Base-by-base conservation (phyloP, 30 jellyfish, hydroid and myxozoan species). In the Hydra vulgaris region DNA sequence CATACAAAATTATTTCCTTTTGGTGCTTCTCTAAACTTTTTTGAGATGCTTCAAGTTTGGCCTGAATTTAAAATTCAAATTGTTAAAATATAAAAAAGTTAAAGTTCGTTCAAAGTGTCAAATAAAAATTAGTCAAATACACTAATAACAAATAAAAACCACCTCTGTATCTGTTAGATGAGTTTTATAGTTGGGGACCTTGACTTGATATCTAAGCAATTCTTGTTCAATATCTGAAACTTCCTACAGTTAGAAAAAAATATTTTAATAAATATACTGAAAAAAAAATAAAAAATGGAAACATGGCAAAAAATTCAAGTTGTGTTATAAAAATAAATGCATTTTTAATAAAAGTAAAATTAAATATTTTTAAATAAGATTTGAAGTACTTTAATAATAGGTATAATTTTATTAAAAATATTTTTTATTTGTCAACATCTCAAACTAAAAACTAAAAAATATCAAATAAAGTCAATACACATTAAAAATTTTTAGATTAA, bases 101-200 rank as follows among this genome's bases (percentile, higher is more conserved):
- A 40, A n/a, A n/a, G n/a, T n/a, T n/a, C n/a, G n/a, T n/a, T n/a
- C n/a, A n/a, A n/a, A n/a, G n/a, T n/a, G n/a, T n/a, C n/a, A n/a
- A n/a, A n/a, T n/a, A n/a, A n/a, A n/a, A n/a, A n/a, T n/a, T n/a
- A n/a, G n/a, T n/a, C n/a, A n/a, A n/a, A n/a, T n/a, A n/a, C n/a
- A n/a, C n/a, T n/a, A n/a, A n/a, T 40, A 40, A 40, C 8, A 40
- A 40, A 3, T 40, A 40, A 40, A 40, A 40, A 5, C 61, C 27
- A 0, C 98, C 91, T 83, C 75, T 21, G 82, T 73, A 75, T 91
- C 96, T 22, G 83, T 74, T 25, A 91, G 81, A 53, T 87, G 81
- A 54, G 66, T 83, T 19, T 91, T 92, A 71, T 73, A 81, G 69
- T 72, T 76, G 0, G 96, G 96, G 7, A 88, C n/a, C 15, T 87